Percentiles rank a stretch among this genome's conserved stretches.
phyloP scores from a whole-genome alignment of 2,888 invertebrate species.

The Drosophila macrospina region DNA sequence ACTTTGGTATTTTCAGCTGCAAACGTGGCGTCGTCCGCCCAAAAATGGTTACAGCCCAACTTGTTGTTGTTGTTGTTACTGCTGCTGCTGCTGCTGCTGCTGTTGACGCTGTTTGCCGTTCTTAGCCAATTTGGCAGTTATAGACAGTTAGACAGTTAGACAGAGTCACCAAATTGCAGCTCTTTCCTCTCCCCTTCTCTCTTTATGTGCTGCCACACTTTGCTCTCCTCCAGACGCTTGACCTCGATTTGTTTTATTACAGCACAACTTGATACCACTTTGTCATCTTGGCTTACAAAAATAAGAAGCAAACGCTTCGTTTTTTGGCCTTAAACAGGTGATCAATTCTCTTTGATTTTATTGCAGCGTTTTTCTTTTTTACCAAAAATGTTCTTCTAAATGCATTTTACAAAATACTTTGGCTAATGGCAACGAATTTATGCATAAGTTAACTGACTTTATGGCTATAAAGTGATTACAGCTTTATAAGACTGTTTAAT shows the following conservation, averaged over 20 bases:
- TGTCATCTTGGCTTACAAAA: slow-evolving; percentile 26
- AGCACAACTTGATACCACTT: slow-evolving; percentile 44
- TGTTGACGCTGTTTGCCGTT: slow-evolving; percentile 52
- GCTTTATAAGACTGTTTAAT: too few relatives aligned
- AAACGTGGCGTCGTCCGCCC: slow-evolving; percentile 63
- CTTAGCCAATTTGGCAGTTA: slow-evolving; percentile 65
- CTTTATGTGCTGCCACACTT: not conserved
- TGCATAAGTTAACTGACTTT: too few relatives aligned
- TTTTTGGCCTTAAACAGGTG: slow-evolving; percentile 37
- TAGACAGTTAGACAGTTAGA: slow-evolving; percentile 37
- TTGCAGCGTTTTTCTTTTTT: not conserved
- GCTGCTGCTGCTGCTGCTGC: slow-evolving; percentile 4
- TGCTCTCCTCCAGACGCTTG: slow-evolving; percentile 48
- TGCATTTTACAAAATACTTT: not conserved
- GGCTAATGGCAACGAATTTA: not conserved
- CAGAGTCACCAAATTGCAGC: slow-evolving; percentile 42
- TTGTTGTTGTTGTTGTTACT: slow-evolving; percentile 29
- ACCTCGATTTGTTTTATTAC: slow-evolving; percentile 45
- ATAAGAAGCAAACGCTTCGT: not conserved
- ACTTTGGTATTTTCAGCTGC: slow-evolving; percentile 77
- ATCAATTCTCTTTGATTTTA: slow-evolving; percentile 21
- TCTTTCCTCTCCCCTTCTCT: not conserved
- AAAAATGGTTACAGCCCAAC: slow-evolving; percentile 71
- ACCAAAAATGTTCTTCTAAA: not conserved
- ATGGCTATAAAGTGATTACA: too few relatives aligned